Conservation (phyloP, 2,113 vertebrate species). For the Ondatra zibethicus region DNA sequence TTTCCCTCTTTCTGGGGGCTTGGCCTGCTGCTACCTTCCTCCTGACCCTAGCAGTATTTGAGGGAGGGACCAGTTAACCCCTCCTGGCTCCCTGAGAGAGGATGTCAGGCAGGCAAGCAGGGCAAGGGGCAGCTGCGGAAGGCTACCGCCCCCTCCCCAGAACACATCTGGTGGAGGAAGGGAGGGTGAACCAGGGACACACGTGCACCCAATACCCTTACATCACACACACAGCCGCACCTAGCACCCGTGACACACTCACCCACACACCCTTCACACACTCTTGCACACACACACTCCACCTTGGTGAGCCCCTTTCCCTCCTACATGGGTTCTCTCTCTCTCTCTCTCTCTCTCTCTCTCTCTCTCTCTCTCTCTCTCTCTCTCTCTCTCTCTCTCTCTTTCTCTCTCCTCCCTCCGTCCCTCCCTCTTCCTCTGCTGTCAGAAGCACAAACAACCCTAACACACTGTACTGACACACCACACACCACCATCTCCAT, state of each 20-base stretch:
- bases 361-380: not conserved
- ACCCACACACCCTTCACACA: constrained; percentile 68
- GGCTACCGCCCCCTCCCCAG: not conserved
- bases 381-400: not conserved
- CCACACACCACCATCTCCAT: not conserved
- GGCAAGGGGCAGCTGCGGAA: not conserved
- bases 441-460: constrained; percentile 38
- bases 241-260: constrained; percentile 63
- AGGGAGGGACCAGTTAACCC: not conserved
- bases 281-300: constrained; percentile 8
- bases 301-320: not conserved
- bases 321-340: not conserved
- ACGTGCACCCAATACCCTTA: constrained; percentile 58
- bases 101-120: not conserved
- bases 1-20: not conserved
- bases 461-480: constrained; percentile 33
- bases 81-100: not conserved
- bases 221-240: constrained; percentile 62
- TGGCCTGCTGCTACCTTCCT: not conserved
- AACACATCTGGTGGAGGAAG: constrained; percentile 61
- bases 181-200: constrained; percentile 56
- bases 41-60: not conserved
- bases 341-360: not conserved
- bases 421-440: not conserved
- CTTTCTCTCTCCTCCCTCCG: not conserved